Evolutionary conservation across 2,888 invertebrate genomes (phyloP).

Genomic region (Thelaira solivaga): DNA sequence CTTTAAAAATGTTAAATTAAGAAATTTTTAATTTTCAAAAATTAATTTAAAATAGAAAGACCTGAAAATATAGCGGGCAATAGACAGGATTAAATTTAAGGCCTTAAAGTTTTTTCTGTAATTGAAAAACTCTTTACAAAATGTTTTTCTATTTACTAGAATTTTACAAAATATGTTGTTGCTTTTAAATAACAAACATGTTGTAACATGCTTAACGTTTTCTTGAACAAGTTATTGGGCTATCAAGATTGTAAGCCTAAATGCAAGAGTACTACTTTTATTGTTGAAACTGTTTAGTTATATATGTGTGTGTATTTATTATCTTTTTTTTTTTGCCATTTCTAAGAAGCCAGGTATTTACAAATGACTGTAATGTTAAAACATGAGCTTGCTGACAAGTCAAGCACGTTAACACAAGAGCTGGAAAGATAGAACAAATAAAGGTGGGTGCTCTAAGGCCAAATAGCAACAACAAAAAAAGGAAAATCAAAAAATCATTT

Average conservation of each 20-base stretch:
- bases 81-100: constrained; percentile 10
- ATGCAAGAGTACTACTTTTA: constrained; percentile 33
- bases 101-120: no score
- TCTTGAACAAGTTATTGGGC: constrained; percentile 59
- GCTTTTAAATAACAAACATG: neutral
- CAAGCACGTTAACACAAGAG: constrained; percentile 42
- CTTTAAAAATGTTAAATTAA: no score
- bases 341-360: constrained; percentile 51
- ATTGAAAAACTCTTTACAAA: constrained; percentile 59
- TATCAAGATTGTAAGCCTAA: constrained; percentile 62
- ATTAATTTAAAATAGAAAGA: neutral
- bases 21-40: no score
- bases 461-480: neutral
- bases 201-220: constrained; percentile 33
- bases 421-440: constrained; percentile 54
- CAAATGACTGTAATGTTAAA: constrained; percentile 51
- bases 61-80: constrained; percentile 5
- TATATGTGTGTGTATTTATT: constrained; percentile 1
- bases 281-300: constrained; percentile 6
- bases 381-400: constrained; percentile 59
- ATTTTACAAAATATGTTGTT: constrained; percentile 10
- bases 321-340: constrained; percentile 6
- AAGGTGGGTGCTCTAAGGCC: constrained; percentile 43
- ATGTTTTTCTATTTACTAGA: neutral
- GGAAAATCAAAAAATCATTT: no score